Base-by-base conservation (phyloP, 2,888 invertebrate species). In the Molanna angustata region DNA sequence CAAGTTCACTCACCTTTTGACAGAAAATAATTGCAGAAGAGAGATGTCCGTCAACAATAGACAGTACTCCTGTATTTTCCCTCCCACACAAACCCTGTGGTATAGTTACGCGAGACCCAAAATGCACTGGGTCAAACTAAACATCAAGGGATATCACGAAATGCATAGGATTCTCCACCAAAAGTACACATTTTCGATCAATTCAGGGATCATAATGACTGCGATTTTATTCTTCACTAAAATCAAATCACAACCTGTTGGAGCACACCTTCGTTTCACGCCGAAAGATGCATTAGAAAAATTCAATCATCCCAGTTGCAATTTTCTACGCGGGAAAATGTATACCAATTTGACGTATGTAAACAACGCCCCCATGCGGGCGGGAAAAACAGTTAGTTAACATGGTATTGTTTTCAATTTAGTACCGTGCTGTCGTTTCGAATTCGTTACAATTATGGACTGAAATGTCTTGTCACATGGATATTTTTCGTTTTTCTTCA, bases 1-100 rank as follows among this genome's bases (percentile, higher is more conserved):
- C 31, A 32, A 40, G 58, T 45, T 56, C 55, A 58, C 58, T 58
- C 56, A 58, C 58, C 58, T 58, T 58, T 48, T 54, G 51, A 56
- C 49, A 58, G 56, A 22, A 55, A 49, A 47, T 3, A 31, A 43
- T 45, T 45, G 51, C 49, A 49, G 42, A 43, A 47, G 51, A 42
- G n/a, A n/a, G n/a, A n/a, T 32, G 43, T 42, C 44, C 49, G 49
- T 49, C 49, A 44, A 49, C 40, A 49, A 49, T 21, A 42, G 39
- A 45, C 35, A 20, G 40, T 7, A 18, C 20, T 19, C 47, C 48
- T 37, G 40, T 49, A 22, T 33, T 37, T 31, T 49, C 6, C n/a
- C 17, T 21, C 31, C 14, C 48, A 35, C 52, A 20, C 52, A 22
- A 47, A 41, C 53, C 53, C 43, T 48, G 41, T 31, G 4, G 21